Percentiles rank a stretch among this genome's conserved stretches.
Evolutionary conservation across 2,797 vertebrate species (phyloP).

Genomic region (Notolabrus celidotus): DNA sequence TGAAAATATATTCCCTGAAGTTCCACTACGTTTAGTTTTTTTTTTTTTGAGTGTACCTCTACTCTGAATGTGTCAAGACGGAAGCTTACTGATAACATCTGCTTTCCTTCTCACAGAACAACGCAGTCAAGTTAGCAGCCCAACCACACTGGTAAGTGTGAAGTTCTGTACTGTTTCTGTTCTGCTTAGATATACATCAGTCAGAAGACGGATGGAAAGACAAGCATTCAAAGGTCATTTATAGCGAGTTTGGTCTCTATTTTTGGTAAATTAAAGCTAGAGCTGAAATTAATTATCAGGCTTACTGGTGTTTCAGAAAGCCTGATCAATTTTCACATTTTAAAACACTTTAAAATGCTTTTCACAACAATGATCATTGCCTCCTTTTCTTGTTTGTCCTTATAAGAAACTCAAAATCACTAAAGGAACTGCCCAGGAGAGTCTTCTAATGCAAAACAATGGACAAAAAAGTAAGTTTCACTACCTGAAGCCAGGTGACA

Average conservation of each 20-base stretch:
- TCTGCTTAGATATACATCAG: conserved; percentile 26
- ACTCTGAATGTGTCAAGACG: conserved; percentile 1
- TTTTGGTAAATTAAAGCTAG: not conserved
- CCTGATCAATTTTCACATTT: conserved; percentile 9
- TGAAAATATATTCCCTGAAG: not conserved
- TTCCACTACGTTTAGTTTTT: not conserved
- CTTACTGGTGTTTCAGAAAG: not conserved
- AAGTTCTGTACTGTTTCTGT: conserved; percentile 20
- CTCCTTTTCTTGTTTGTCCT: conserved; percentile 18
- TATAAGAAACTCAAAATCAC: conserved; percentile 46
- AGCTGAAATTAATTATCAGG: not conserved
- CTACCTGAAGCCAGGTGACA: not conserved
- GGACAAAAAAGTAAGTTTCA: conserved; percentile 58
- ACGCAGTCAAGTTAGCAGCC: conserved; percentile 12
- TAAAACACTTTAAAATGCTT: not conserved
- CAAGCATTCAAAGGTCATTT: conserved; percentile 4
- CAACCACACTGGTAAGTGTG: conserved; percentile 68
- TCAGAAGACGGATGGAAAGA: not conserved
- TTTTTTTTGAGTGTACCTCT: not conserved
- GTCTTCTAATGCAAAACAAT: conserved; percentile 12
- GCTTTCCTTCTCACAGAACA: conserved; percentile 67
- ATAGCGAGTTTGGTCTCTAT: not conserved
- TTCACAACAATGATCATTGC: not conserved
- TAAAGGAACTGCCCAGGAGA: conserved; percentile 40
- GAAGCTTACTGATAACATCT: conserved; percentile 63